phyloP scores from a whole-genome alignment of 2,888 invertebrate genomes.

The Epirrhoe alternata region DNA sequence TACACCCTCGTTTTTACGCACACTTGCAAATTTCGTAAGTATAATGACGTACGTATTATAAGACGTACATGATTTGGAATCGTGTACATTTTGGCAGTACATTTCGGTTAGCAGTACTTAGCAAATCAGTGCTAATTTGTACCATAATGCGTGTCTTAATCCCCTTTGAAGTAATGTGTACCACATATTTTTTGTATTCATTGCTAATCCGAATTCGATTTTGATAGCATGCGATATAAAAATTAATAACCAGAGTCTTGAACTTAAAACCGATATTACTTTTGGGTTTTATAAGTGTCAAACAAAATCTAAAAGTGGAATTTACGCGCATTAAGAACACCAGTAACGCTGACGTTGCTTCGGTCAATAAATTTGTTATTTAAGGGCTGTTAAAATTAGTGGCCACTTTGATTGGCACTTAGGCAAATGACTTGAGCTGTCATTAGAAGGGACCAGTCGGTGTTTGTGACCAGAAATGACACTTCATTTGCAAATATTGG shows the following conservation, averaged over 20 bases:
- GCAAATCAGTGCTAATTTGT: too few species aligned
- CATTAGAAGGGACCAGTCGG: slow-evolving; percentile 17
- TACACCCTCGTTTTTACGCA: too few species aligned
- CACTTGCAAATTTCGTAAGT: too few species aligned
- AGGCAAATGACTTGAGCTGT: slow-evolving; percentile 31
- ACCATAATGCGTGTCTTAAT: too few species aligned
- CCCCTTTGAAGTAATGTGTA: too few species aligned
- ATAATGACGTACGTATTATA: too few species aligned
- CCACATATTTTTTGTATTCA: too few species aligned
- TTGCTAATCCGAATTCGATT: slow-evolving; percentile 30
- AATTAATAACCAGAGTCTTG: slow-evolving; percentile 35
- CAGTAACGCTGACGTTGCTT: slow-evolving; percentile 24
- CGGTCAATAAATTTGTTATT: slow-evolving; percentile 29
- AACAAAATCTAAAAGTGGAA: slow-evolving; percentile 16
- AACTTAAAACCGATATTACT: slow-evolving; percentile 31
- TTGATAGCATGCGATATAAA: slow-evolving; percentile 32
- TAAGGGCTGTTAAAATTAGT: slow-evolving; percentile 34
- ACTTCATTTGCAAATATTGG: slow-evolving; percentile 27
- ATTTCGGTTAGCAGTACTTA: too few species aligned
- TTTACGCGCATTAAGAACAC: slow-evolving; percentile 22
- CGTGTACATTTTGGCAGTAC: too few species aligned
- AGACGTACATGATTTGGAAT: too few species aligned
- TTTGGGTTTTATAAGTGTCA: slow-evolving; percentile 34
- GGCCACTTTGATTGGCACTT: slow-evolving; percentile 35
- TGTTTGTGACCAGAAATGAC: slow-evolving; percentile 7